Percentiles rank a stretch among this genome's conserved stretches.
phyloP scores from a whole-genome alignment of 2,797 vertebrate species.

The Sebastes hubbsi region DNA sequence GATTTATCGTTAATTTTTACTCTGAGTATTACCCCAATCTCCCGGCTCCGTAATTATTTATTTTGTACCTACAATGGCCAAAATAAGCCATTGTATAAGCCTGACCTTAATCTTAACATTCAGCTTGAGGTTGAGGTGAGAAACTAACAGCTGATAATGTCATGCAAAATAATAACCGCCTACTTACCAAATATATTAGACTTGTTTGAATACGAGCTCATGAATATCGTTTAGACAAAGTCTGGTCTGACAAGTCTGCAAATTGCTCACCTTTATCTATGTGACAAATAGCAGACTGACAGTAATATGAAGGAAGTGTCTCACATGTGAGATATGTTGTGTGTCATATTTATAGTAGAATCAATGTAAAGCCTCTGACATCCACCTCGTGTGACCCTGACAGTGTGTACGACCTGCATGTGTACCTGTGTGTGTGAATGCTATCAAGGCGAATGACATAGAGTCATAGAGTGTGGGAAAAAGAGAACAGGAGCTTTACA shows the following conservation, averaged over 20 bases:
- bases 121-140: neutral
- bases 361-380: neutral
- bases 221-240: neutral
- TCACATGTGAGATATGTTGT: neutral
- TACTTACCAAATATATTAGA: neutral
- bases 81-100: fast-evolving
- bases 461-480: slow-evolving; percentile 4
- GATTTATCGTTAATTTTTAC: neutral
- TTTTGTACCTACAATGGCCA: neutral
- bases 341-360: neutral
- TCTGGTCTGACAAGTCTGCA: neutral
- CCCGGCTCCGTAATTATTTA: neutral
- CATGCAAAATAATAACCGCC: slow-evolving; percentile 1
- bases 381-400: neutral
- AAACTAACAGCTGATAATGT: neutral
- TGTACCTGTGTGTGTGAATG: neutral
- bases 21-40: neutral
- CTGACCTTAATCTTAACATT: neutral
- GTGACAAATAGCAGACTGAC: neutral
- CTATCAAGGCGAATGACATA: neutral
- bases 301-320: neutral
- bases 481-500: neutral
- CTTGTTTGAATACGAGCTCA: neutral
- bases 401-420: neutral
- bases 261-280: neutral